Evolutionary conservation across 2,113 vertebrate genomes (phyloP), one percentile per base, ranked within the genome.

Genomic region (Recurvirostra avosetta): DNA sequence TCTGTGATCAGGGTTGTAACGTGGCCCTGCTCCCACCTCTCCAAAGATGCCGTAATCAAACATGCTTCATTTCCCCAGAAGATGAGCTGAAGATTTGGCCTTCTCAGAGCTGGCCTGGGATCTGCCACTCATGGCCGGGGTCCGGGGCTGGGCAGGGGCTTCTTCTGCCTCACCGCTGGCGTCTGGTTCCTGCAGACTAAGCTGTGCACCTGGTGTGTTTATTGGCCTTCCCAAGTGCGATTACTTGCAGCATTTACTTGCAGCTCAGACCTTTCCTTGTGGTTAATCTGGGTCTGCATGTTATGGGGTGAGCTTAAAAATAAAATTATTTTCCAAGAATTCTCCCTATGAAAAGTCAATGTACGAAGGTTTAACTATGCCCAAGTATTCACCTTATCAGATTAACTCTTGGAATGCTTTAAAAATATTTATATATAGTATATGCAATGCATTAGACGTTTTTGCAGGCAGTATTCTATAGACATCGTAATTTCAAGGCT

Each of bases 381-480:
- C 56, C 12, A 36, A 61, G 43, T 50, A 52, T 81, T 91, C 92
- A 53, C 26, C 32, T 78, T 47, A 41, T 61, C 86, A 58, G 77
- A 66, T 81, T 72, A 94, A 74, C 38, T 61, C 5, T 1, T 45
- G 59, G 38, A 41, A 74, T 47, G 29, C 27, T 93, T 92, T 90
- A 2, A 36, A 93, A 71, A 63, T 80, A 32, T 22, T 90, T 92
- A 70, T 6, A 40, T 79, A n/a, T 11, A 68, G 25, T 85, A n/a
- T 36, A 16, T 72, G 62, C 19, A 84, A 29, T 67, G 34, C 56
- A 67, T 47, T 71, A 55, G 30, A 72, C 3, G 0, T 78, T 90
- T 90, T 84, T 92, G 81, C 70, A 78, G 73, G 88, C 75, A 89
- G 29, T 68, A 27, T 68, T 81, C 79, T 92, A 13, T n/a, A 76